Evolutionary conservation across 2,888 invertebrate genomes (phyloP).

Genomic region (Acheta domesticus): DNA sequence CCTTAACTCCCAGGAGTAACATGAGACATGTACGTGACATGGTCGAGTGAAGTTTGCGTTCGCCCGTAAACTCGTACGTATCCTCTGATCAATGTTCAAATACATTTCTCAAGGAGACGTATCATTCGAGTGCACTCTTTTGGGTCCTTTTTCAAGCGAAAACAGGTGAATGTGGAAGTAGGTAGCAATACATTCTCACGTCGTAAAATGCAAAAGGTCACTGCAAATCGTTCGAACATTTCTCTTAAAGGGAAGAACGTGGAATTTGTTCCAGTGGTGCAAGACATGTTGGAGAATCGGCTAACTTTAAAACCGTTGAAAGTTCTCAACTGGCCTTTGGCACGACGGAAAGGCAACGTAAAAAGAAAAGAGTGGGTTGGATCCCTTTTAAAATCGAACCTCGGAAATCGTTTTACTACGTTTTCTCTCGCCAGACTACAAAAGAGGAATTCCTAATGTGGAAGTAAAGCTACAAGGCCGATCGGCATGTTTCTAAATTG

Average conservation of each 20-base stretch:
- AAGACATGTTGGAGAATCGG: slow-evolving; percentile 18
- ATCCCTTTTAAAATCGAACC: not conserved
- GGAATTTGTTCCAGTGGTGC: not conserved
- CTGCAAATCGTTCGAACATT: not conserved
- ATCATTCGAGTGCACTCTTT: not conserved
- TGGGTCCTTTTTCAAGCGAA: not conserved
- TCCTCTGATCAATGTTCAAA: no score
- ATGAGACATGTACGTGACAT: no score
- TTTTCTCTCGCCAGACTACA: no score
- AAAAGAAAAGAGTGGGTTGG: not conserved
- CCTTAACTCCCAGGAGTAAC: no score
- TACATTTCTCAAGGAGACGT: not conserved
- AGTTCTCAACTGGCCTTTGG: not conserved
- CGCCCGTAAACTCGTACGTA: no score
- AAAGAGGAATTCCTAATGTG: no score
- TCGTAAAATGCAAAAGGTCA: not conserved
- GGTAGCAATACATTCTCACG: no score
- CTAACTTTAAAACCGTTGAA: slow-evolving; percentile 9
- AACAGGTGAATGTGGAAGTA: not conserved
- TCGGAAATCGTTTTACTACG: not conserved
- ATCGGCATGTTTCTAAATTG: no score
- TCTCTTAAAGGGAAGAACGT: not conserved
- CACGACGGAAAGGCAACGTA: not conserved
- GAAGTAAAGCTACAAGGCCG: no score
- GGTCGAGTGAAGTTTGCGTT: no score